A percentile compares a stretch with the other conserved stretches of the same genome.
Evolutionary conservation across 2,888 invertebrate genomes (phyloP).

Genomic region (Troides aeacus): DNA sequence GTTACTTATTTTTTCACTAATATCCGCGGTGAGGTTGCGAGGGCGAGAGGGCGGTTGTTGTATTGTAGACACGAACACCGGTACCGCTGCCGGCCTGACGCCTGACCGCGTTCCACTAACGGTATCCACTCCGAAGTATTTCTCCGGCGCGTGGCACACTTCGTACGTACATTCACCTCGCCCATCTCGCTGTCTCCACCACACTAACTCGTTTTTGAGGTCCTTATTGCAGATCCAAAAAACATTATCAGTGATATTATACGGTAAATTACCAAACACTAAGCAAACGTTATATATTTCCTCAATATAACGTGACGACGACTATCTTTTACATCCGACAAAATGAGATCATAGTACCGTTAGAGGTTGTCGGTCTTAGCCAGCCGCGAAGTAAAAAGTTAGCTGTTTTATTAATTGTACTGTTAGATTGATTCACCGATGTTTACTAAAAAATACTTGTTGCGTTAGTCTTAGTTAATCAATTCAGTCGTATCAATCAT

Average conservation of each 20-base stretch:
- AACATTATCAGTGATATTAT: neutral
- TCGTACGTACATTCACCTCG: slow-evolving; percentile 78
- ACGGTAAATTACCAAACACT: neutral
- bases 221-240: slow-evolving; percentile 17
- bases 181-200: slow-evolving; percentile 61
- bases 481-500: too few relatives aligned
- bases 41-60: slow-evolving; percentile 33
- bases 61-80: slow-evolving; percentile 53
- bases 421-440: slow-evolving; percentile 36
- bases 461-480: neutral
- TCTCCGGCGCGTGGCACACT: slow-evolving; percentile 77
- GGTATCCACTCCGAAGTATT: slow-evolving; percentile 77
- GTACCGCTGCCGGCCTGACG: slow-evolving; percentile 67
- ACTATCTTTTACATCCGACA: slow-evolving; percentile 34
- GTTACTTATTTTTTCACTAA: neutral
- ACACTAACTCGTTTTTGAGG: slow-evolving; percentile 35
- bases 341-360: slow-evolving; percentile 69
- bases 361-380: slow-evolving; percentile 64
- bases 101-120: slow-evolving; percentile 78
- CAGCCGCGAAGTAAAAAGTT: slow-evolving; percentile 50
- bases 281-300: neutral
- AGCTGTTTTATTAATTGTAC: slow-evolving; percentile 45
- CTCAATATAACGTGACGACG: neutral
- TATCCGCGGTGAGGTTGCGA: slow-evolving; percentile 31
- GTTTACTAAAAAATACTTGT: slow-evolving; percentile 35